phyloP scores from a whole-genome alignment of 2,113 vertebrate species.

The Pterocles burchelli region DNA sequence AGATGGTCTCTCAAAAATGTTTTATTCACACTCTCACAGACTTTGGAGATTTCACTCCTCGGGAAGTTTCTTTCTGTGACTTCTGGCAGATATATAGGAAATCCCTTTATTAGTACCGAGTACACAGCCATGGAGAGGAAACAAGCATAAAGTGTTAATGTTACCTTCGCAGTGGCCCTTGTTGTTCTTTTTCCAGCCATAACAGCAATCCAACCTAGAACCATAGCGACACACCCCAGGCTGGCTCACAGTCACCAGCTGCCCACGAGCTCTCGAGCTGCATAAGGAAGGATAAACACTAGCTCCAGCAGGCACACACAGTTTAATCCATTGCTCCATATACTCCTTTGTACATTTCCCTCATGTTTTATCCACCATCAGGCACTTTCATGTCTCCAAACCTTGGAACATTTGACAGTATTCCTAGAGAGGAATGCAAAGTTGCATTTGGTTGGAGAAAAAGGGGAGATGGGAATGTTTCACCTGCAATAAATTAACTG shows the following conservation, averaged over 20 bases:
- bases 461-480: not conserved
- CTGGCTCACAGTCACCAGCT: slow-evolving; percentile 72
- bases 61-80: not conserved
- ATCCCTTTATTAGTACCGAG: not conserved
- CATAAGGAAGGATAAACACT: not conserved
- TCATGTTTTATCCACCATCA: not conserved
- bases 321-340: not conserved
- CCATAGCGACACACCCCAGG: slow-evolving; percentile 90
- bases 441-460: not conserved
- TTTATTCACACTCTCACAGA: not conserved
- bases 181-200: slow-evolving; percentile 90
- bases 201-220: slow-evolving; percentile 88
- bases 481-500: not conserved
- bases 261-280: slow-evolving; percentile 73
- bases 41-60: not conserved
- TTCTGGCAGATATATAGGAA: not conserved
- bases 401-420: not conserved
- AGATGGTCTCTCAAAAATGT: not conserved
- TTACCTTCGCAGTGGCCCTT: slow-evolving; percentile 93
- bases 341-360: not conserved
- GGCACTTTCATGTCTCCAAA: not conserved
- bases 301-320: not conserved
- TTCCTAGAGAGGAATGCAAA: not conserved
- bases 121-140: not conserved
- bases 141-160: not conserved